Base-by-base conservation (phyloP, 2,113 vertebrate genomes). In the Panurus biarmicus region DNA sequence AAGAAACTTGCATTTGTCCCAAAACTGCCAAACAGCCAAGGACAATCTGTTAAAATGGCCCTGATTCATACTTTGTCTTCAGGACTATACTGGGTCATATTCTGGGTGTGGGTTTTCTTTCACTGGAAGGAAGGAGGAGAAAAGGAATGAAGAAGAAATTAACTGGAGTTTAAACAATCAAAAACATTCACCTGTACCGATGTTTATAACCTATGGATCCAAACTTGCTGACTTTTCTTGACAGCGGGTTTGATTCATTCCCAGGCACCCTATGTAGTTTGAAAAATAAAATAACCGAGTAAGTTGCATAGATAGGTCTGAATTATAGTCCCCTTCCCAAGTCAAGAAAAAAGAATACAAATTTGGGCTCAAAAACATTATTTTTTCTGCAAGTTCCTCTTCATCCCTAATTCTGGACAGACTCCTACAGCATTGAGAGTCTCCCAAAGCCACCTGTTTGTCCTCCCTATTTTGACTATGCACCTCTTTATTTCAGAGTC, bases 221-320 rank as follows among this genome's bases (percentile, higher is more conserved):
- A 96, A 99, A 98, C 85, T 98, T 99, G 87, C 98, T 98, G 87
- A 98, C 97, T 97, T 98, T 99, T 95, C 97, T 97, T 89, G 98
- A 98, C 42, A 98, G 76, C 28, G 97, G 98, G 94, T 95, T 98
- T 45, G 98, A 97, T 92, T 98, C 98, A 80, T 98, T 98, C 91
- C 99, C 98, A 71, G 98, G 98, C 97, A 99, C 97, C 95, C 98
- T 99, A 62, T 25, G 67, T 50, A 69, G 85, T 96, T 95, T 93
- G 54, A 87, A 96, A 90, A 96, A 97, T 16, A 95, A 94, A 96
- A 91, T 9, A 44, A 87, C 2, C 53, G 5, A 56, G 28, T 44
- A 89, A 67, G 47, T 69, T 70, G 69, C 58, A 77, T 3, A 83
- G 14, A 26, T 25, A 80, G 5, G 14, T 57, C 18, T 40, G 51